These are phyloP conservation scores for Habropoda laboriosa DNA, from an alignment of 1,140 invertebrate genomes.

Conservation along the genomic window DNA sequence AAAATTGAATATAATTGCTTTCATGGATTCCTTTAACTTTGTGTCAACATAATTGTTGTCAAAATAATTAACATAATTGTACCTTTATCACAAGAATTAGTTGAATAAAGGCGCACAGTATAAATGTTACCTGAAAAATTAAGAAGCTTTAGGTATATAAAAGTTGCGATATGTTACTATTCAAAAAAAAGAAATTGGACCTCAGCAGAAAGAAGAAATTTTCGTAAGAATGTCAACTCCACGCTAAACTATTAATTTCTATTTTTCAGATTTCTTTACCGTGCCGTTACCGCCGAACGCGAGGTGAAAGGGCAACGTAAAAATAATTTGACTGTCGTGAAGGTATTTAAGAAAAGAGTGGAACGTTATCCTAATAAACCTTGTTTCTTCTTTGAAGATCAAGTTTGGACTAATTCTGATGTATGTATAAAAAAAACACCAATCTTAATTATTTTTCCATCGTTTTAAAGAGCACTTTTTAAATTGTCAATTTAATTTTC, in stretches of 20 bases:
- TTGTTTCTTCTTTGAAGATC: slow-evolving; percentile 86
- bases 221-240: background rate
- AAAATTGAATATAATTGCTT: no score
- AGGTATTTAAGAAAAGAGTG: slow-evolving; percentile 83
- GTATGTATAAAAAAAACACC: slow-evolving; percentile 81
- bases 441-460: no score
- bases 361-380: slow-evolving; percentile 83
- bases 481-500: no score
- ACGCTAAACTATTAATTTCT: background rate
- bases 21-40: no score
- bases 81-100: no score
- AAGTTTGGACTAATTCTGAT: slow-evolving; percentile 87
- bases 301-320: slow-evolving; percentile 81
- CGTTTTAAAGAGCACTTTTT: no score
- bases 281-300: slow-evolving; percentile 81
- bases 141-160: background rate
- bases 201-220: background rate
- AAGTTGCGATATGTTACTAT: no score
- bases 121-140: background rate
- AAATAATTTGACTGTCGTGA: slow-evolving; percentile 84
- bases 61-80: no score
- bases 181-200: no score
- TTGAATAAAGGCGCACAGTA: no score
- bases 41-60: no score
- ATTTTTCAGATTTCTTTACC: slow-evolving; percentile 83